A percentile compares a stretch with the other conserved stretches of the same genome.
phyloP scores from a whole-genome alignment of 2,113 vertebrate genomes.

The Phoxinus phoxinus region DNA sequence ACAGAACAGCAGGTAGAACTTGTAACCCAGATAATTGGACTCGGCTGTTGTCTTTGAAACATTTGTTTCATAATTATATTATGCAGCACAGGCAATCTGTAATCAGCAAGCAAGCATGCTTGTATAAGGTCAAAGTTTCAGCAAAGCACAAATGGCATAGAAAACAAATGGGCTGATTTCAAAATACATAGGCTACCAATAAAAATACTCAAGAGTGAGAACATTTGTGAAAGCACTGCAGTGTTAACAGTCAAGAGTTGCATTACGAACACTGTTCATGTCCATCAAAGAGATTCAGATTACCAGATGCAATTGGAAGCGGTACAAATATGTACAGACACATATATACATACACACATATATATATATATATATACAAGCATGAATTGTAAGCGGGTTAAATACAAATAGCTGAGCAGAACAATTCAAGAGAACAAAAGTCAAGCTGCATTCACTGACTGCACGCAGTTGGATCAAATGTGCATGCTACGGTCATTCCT shows the following conservation, averaged over 20 bases:
- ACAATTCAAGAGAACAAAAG: slow-evolving; percentile 46
- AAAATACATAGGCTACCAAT: slow-evolving; percentile 23
- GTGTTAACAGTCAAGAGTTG: slow-evolving; percentile 57
- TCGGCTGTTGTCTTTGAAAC: slow-evolving; percentile 49
- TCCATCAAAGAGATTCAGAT: slow-evolving; percentile 37
- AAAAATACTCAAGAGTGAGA: slow-evolving; percentile 32
- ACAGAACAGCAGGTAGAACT: slow-evolving; percentile 31
- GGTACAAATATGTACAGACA: slow-evolving; percentile 49
- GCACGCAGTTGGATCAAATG: slow-evolving; percentile 22
- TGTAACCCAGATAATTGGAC: slow-evolving; percentile 38
- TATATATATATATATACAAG: slow-evolving; percentile 51
- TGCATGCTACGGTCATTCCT: slow-evolving; percentile 51
- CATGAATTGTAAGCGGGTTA: slow-evolving; percentile 48
- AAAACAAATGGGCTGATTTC: slow-evolving; percentile 23
- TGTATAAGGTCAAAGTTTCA: slow-evolving; percentile 29
- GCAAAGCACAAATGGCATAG: slow-evolving; percentile 41
- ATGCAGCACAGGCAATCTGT: slow-evolving; percentile 47
- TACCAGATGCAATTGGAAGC: slow-evolving; percentile 28
- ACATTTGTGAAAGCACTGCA: slow-evolving; percentile 39
- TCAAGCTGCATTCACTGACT: slow-evolving; percentile 39
- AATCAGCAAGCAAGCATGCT: slow-evolving; percentile 51
- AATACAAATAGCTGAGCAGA: slow-evolving; percentile 50
- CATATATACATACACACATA: slow-evolving; percentile 47
- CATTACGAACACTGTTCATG: slow-evolving; percentile 38
- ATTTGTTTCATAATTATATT: slow-evolving; percentile 33